These are phyloP conservation scores for Rutilus rutilus DNA, from an alignment of 2,113 vertebrate species.

Conservation along the genomic window DNA sequence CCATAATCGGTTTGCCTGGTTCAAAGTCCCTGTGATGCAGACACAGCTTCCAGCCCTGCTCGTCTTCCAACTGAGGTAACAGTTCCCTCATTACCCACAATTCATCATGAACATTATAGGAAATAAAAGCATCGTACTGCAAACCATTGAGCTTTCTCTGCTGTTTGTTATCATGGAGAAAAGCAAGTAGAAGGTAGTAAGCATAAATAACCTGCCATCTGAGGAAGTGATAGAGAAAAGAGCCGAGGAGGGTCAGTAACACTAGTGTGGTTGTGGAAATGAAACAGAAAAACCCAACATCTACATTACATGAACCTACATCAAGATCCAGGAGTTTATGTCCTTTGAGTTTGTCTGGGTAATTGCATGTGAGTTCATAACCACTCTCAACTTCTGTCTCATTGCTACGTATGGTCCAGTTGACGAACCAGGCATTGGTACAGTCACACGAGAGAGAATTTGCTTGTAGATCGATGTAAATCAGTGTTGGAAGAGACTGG, in stretches of 20 bases:
- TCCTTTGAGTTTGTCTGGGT: slow-evolving; percentile 59
- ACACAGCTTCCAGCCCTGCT: slow-evolving; percentile 75
- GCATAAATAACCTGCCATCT: slow-evolving; percentile 68
- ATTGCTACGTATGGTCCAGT: slow-evolving; percentile 55
- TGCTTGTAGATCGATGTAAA: background rate
- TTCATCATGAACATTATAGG: slow-evolving; percentile 75
- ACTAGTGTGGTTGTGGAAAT: background rate
- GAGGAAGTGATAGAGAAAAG: slow-evolving; percentile 69
- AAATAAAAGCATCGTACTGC: slow-evolving; percentile 78
- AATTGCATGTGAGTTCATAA: slow-evolving; percentile 68
- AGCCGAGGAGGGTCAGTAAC: slow-evolving; percentile 48
- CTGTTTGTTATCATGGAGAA: slow-evolving; percentile 63
- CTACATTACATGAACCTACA: slow-evolving; percentile 29
- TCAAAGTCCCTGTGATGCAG: slow-evolving; percentile 80
- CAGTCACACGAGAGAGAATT: slow-evolving; percentile 74
- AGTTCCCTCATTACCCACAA: slow-evolving; percentile 70
- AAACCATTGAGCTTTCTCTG: slow-evolving; percentile 44
- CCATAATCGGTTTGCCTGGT: slow-evolving; percentile 73
- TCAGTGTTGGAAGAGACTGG: background rate
- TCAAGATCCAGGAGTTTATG: slow-evolving; percentile 63
- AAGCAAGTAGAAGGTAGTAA: slow-evolving; percentile 72
- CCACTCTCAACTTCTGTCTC: slow-evolving; percentile 71
- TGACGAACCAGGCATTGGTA: slow-evolving; percentile 65
- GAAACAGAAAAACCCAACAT: slow-evolving; percentile 51
- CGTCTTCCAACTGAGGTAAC: slow-evolving; percentile 70